Conservation (phyloP, 2,113 vertebrate genomes). For the Nematolebias whitei region DNA sequence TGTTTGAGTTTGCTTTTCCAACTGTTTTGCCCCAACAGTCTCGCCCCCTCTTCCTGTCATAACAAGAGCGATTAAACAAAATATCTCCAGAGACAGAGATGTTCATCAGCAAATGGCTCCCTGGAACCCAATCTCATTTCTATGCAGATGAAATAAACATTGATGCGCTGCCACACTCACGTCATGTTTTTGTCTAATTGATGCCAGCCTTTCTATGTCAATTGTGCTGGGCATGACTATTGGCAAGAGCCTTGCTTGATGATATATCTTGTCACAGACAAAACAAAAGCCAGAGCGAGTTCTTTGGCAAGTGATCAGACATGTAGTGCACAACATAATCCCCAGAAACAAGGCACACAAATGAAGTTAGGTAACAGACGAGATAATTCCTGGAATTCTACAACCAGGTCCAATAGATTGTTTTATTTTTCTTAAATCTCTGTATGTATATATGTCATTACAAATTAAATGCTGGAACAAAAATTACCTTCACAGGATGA, state of each 20-base stretch:
- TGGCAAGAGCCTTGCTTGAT: conserved; percentile 29
- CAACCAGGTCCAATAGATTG: too few species aligned
- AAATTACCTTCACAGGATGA: too few species aligned
- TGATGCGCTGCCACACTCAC: conserved; percentile 59
- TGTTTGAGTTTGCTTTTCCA: not conserved
- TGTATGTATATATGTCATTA: too few species aligned
- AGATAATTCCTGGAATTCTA: too few species aligned
- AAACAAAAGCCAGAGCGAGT: conserved; percentile 28
- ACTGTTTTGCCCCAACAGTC: not conserved
- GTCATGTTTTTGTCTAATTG: conserved; percentile 67
- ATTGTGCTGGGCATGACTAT: conserved; percentile 37
- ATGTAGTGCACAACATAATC: not conserved
- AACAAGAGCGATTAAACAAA: conserved; percentile 35
- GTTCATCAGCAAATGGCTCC: conserved; percentile 72
- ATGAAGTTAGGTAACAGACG: not conserved
- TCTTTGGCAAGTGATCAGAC: conserved; percentile 19
- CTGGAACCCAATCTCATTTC: conserved; percentile 73
- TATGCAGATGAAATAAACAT: conserved; percentile 83
- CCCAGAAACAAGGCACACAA: conserved; percentile 26
- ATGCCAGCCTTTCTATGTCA: conserved; percentile 52
- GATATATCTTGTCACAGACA: conserved; percentile 35
- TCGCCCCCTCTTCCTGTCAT: conserved; percentile 30
- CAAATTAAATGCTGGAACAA: too few species aligned
- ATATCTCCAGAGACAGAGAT: conserved; percentile 39
- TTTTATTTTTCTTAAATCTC: too few species aligned